Evolutionary conservation across 2,797 vertebrate genomes (phyloP).

Genomic region (Neosilurus mollespiculum): DNA sequence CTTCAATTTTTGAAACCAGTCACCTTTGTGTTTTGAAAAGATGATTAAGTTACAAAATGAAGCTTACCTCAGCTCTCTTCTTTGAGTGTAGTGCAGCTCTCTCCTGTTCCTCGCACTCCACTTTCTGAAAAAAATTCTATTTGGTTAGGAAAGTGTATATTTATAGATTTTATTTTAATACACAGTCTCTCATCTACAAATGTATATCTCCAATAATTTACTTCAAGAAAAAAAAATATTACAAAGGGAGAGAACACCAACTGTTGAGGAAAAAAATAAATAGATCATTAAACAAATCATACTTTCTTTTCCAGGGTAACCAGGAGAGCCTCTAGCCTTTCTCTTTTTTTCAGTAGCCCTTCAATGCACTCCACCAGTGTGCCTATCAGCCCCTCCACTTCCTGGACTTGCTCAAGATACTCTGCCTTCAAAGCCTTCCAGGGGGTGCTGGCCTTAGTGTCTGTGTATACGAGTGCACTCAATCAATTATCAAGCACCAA

Average conservation of each 20-base stretch:
- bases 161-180: background rate
- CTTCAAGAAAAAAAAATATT: background rate
- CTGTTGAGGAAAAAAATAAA: background rate
- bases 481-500: background rate
- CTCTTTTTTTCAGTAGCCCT: conserved; percentile 57
- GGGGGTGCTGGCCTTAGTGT: conserved; percentile 54
- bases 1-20: background rate
- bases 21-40: background rate
- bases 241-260: background rate
- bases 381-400: conserved; percentile 62
- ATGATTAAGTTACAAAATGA: background rate
- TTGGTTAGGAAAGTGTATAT: background rate
- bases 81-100: conserved; percentile 45
- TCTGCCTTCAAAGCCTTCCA: conserved; percentile 72
- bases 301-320: conserved; percentile 61
- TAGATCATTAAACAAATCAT: background rate
- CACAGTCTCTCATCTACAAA: too few species aligned
- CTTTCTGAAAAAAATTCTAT: conserved; percentile 45
- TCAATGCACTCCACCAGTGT: conserved; percentile 58
- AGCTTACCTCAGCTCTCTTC: conserved; percentile 50
- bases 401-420: conserved; percentile 53
- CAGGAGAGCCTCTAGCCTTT: conserved; percentile 60
- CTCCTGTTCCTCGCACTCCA: conserved; percentile 49
- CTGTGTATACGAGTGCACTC: conserved; percentile 43
- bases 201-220: background rate